A percentile compares a stretch with the other conserved stretches of the same genome.
These are phyloP conservation scores for Cepaea hortensis DNA, from an alignment of 2,888 invertebrate genomes.

Conservation along the genomic window DNA sequence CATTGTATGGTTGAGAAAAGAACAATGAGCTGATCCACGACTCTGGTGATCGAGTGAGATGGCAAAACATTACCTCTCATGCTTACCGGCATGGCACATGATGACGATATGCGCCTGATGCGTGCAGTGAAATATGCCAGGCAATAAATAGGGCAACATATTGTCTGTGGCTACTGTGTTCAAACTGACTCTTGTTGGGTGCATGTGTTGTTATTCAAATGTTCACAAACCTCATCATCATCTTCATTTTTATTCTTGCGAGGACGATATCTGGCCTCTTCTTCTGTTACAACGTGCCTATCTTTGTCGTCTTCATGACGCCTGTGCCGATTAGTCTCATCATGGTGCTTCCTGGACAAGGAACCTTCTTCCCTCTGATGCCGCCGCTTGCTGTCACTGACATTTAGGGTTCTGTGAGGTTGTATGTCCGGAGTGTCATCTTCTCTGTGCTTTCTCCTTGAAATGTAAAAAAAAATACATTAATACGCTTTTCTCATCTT, in stretches of 20 bases:
- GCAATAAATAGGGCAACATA: too few species aligned
- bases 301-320: constrained; percentile 42
- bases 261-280: constrained; percentile 44
- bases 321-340: constrained; percentile 49
- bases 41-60: too few species aligned
- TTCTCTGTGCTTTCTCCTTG: constrained; percentile 37
- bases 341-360: constrained; percentile 53
- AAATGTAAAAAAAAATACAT: too few species aligned
- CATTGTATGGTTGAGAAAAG: too few species aligned
- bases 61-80: too few species aligned
- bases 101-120: too few species aligned
- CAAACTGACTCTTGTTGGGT: too few species aligned
- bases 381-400: constrained; percentile 49
- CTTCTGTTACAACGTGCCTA: constrained; percentile 52
- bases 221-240: constrained; percentile 27
- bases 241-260: constrained; percentile 26
- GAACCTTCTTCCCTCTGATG: constrained; percentile 56
- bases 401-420: not conserved
- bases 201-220: not conserved
- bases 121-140: too few species aligned
- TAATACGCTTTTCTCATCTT: too few species aligned
- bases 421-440: constrained; percentile 16
- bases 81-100: too few species aligned
- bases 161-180: too few species aligned
- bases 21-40: too few species aligned